These are phyloP conservation scores for Ichneumoninae sp. DNA, from an alignment of 2,888 invertebrate genomes.

Conservation along the genomic window DNA sequence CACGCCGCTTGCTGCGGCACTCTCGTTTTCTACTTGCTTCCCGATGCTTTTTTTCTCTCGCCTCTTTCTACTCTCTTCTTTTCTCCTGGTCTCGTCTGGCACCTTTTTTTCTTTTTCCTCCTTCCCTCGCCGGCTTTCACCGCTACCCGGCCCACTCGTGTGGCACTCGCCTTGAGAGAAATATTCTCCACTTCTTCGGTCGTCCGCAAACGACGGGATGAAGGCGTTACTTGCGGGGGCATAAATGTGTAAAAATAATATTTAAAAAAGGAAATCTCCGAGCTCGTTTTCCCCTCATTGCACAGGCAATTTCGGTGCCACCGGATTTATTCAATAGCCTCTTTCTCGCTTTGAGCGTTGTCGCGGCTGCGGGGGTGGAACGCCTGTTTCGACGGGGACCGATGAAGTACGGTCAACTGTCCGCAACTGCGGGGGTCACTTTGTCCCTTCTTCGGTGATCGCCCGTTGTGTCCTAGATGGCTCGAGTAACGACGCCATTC, in stretches of 20 bases:
- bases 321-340: conserved; percentile 22
- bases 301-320: conserved; percentile 25
- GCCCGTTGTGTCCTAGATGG: conserved; percentile 28
- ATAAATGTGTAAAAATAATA: conserved; percentile 45
- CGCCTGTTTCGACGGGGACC: neutral
- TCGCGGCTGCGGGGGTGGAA: neutral
- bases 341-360: neutral
- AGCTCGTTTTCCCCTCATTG: conserved; percentile 22
- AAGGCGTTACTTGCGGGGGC: conserved; percentile 30
- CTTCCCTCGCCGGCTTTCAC: conserved; percentile 37
- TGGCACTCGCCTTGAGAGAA: conserved; percentile 47
- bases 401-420: neutral
- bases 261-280: conserved; percentile 9
- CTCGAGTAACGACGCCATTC: conserved; percentile 74
- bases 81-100: conserved; percentile 26
- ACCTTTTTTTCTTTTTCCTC: conserved; percentile 13
- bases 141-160: conserved; percentile 57
- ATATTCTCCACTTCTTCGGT: conserved; percentile 45
- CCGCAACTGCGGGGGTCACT: conserved; percentile 7
- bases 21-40: conserved; percentile 68
- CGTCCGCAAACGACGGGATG: conserved; percentile 49
- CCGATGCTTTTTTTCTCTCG: conserved; percentile 51
- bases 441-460: conserved; percentile 32
- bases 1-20: conserved; percentile 52
- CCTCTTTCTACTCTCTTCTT: conserved; percentile 43